Evolutionary conservation across 1,140 invertebrate genomes (phyloP).

Genomic region (Drosophila guanche): DNA sequence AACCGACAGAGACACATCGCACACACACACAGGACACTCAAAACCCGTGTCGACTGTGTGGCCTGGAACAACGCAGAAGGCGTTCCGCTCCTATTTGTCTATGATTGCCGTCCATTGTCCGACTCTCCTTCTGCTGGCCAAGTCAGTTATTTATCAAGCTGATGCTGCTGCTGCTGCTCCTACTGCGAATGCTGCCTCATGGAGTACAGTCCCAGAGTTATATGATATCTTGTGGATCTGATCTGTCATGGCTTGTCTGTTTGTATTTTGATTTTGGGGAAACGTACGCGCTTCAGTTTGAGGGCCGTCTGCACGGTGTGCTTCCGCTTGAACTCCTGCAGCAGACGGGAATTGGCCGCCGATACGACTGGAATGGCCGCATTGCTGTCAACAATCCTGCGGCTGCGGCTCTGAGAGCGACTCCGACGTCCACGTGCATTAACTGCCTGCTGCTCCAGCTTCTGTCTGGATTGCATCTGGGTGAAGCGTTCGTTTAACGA

Average conservation of each 20-base stretch:
- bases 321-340: constrained; percentile 76
- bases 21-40: neutral
- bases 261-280: constrained; percentile 38
- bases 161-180: constrained; percentile 13
- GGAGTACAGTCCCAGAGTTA: constrained; percentile 25
- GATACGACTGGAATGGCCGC: constrained; percentile 42
- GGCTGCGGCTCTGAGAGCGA: constrained; percentile 62
- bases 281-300: constrained; percentile 82
- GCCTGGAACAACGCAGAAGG: constrained; percentile 43
- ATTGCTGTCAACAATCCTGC: constrained; percentile 55
- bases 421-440: constrained; percentile 49
- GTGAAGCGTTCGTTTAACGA: constrained; percentile 82
- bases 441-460: constrained; percentile 8
- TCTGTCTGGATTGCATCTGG: constrained; percentile 47
- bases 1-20: constrained; percentile 8
- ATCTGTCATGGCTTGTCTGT: constrained; percentile 30
- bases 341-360: constrained; percentile 66
- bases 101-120: constrained; percentile 25
- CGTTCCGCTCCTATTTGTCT: constrained; percentile 23
- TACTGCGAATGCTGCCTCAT: no score
- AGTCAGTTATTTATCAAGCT: constrained; percentile 24
- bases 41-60: no score
- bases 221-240: constrained; percentile 6
- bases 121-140: constrained; percentile 16
- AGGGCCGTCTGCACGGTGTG: constrained; percentile 79